Percentiles rank a stretch among this genome's conserved stretches.
These are phyloP conservation scores for Tubulanus polymorphus DNA, from an alignment of 2,888 invertebrate genomes.

Conservation along the genomic window DNA sequence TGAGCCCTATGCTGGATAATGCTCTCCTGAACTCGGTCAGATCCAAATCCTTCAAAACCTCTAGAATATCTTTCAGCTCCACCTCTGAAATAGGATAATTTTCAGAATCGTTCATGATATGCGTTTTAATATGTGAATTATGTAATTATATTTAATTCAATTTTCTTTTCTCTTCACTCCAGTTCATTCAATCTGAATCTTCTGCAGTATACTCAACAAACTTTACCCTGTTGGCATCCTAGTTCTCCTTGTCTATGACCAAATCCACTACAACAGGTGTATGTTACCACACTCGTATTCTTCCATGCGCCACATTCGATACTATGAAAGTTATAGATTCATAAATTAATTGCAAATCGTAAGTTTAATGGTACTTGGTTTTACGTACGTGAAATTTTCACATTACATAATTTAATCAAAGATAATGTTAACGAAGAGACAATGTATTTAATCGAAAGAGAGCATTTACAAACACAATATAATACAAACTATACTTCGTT, in stretches of 20 bases:
- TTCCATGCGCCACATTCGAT: constrained; percentile 60
- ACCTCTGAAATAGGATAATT: constrained; percentile 54
- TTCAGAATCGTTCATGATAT: no score
- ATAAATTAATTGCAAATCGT: no score
- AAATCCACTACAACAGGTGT: constrained; percentile 69
- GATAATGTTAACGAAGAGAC: no score
- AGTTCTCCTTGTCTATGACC: constrained; percentile 52
- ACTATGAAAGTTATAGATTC: no score
- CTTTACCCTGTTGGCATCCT: constrained; percentile 55
- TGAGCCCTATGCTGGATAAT: constrained; percentile 54
- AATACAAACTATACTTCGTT: neutral
- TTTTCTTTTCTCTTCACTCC: constrained; percentile 12
- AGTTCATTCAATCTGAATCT: no score
- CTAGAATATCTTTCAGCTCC: constrained; percentile 58
- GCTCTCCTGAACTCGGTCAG: constrained; percentile 60
- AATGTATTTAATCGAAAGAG: no score
- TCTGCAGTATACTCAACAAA: neutral
- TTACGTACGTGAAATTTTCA: no score
- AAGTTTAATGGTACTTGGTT: no score
- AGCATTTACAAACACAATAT: neutral
- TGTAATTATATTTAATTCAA: neutral
- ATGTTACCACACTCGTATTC: constrained; percentile 62
- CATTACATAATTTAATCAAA: no score
- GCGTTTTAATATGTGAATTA: no score
- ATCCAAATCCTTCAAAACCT: constrained; percentile 61